Percentiles rank a stretch among this genome's conserved stretches.
Conservation (phyloP, 2,888 invertebrate species). For the Sarcophaga rosellei region DNA sequence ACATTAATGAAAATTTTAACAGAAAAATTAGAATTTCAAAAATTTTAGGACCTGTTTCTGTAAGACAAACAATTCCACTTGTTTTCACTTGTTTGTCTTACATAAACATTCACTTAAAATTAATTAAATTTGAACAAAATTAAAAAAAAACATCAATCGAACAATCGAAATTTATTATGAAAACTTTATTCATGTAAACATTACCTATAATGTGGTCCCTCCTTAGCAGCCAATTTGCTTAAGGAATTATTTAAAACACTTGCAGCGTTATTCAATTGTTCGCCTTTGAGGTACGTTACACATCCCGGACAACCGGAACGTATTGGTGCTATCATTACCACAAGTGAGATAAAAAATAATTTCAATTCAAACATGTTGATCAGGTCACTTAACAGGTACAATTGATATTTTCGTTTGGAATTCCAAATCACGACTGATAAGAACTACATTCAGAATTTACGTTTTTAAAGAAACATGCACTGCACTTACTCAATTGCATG, state of each 20-base stretch:
- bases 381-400: not conserved
- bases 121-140: not conserved
- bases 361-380: not conserved
- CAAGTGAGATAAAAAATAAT: conserved; percentile 5
- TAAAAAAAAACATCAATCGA: not conserved
- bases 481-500: not conserved
- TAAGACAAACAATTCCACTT: no score
- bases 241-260: conserved; percentile 58
- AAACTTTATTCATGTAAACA: conserved; percentile 21
- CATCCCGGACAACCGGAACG: conserved; percentile 54
- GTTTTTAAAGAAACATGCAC: conserved; percentile 10
- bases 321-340: not conserved
- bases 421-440: conserved; percentile 28
- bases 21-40: no score
- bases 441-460: not conserved
- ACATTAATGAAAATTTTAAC: no score
- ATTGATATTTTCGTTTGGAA: conserved; percentile 23
- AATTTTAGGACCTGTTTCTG: no score
- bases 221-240: conserved; percentile 65
- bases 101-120: not conserved
- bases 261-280: conserved; percentile 64
- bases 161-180: not conserved
- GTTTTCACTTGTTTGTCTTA: not conserved
- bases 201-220: conserved; percentile 69
- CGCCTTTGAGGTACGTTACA: conserved; percentile 45